A percentile compares a stretch with the other conserved stretches of the same genome.
These are phyloP conservation scores for Ceriagrion tenellum DNA, from an alignment of 2,888 invertebrate genomes.

Conservation along the genomic window DNA sequence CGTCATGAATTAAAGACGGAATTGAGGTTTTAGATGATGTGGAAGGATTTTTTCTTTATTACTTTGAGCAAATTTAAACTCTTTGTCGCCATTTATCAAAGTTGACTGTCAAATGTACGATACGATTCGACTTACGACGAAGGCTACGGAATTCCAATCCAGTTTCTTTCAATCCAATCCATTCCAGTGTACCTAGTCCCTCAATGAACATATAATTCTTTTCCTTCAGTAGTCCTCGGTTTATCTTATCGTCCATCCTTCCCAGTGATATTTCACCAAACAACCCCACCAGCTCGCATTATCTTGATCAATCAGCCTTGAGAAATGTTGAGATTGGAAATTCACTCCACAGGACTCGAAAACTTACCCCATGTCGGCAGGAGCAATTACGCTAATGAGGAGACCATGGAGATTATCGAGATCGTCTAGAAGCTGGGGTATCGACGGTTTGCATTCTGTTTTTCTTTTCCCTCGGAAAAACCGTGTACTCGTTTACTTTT, in stretches of 20 bases:
- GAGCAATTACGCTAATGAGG: constrained; percentile 25
- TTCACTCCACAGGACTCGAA: not conserved
- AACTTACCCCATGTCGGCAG: not conserved
- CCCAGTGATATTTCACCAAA: not conserved
- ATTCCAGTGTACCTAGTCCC: not conserved
- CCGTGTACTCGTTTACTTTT: not conserved
- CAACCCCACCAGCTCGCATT: not conserved
- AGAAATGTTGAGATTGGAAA: not conserved
- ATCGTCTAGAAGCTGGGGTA: not conserved
- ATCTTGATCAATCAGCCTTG: not conserved
- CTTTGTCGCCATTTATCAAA: too few relatives aligned
- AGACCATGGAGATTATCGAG: not conserved
- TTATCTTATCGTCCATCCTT: not conserved
- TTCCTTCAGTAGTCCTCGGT: not conserved
- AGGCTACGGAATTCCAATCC: not conserved
- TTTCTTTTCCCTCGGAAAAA: not conserved
- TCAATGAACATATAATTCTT: not conserved
- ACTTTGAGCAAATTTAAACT: too few relatives aligned
- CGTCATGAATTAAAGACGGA: too few relatives aligned
- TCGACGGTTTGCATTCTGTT: not conserved
- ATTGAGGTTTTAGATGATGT: too few relatives aligned
- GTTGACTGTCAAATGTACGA: not conserved
- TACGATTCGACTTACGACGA: not conserved
- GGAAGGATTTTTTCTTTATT: too few relatives aligned
- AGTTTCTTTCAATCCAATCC: too few relatives aligned